These are phyloP conservation scores for Euphydryas editha DNA, from an alignment of 2,888 invertebrate genomes.

Conservation along the genomic window DNA sequence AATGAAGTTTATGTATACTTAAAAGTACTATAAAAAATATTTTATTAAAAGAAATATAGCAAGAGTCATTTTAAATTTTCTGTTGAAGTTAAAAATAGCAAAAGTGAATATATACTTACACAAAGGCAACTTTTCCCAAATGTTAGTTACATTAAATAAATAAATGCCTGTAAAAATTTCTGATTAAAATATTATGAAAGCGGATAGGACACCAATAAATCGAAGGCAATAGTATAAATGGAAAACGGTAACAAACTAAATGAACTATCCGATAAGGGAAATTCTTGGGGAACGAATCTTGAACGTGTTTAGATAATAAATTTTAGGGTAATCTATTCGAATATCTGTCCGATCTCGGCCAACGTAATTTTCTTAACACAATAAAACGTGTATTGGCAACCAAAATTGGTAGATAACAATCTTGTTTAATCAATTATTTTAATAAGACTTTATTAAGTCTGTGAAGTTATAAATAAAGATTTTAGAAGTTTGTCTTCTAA, in stretches of 20 bases:
- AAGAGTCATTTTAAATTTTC: too few species aligned
- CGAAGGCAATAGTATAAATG: slow-evolving; percentile 2
- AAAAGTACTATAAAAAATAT: too few species aligned
- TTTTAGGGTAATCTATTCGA: slow-evolving; percentile 25
- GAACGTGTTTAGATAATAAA: slow-evolving; percentile 25
- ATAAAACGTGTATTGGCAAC: slow-evolving; percentile 5
- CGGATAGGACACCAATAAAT: neutral
- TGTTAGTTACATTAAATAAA: neutral
- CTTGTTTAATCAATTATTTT: neutral
- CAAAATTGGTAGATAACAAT: neutral
- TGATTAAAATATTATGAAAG: neutral
- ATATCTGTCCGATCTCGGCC: slow-evolving; percentile 8
- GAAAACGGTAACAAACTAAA: neutral
- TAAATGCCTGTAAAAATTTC: neutral
- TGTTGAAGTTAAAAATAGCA: too few species aligned
- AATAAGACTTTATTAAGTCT: neutral
- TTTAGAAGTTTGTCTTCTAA: too few species aligned
- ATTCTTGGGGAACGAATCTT: slow-evolving; percentile 21
- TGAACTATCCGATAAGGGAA: slow-evolving; percentile 29
- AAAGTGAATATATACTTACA: too few species aligned
- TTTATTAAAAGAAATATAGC: neutral
- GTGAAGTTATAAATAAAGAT: too few species aligned
- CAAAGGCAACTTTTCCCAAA: too few species aligned
- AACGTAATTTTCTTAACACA: slow-evolving; percentile 13
- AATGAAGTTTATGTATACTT: too few species aligned